Evolutionary conservation across 1,140 invertebrate species (phyloP).

Genomic region (Drosophila ogumai): DNA sequence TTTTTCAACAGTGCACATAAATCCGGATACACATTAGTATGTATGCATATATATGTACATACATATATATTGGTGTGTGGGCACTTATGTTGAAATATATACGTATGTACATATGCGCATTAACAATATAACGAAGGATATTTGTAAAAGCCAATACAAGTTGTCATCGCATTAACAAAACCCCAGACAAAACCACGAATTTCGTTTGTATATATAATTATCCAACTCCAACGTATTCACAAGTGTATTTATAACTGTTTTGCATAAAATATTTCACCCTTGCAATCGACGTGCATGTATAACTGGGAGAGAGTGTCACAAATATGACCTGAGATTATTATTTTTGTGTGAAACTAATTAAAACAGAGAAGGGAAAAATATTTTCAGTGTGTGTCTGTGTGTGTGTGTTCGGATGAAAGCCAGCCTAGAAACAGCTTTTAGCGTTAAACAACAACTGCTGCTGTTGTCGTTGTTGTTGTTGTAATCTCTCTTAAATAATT

Average conservation of each 20-base stretch:
- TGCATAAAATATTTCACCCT: slow-evolving; percentile 9
- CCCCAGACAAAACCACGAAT: not conserved
- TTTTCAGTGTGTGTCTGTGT: not conserved
- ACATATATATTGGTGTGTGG: slow-evolving; percentile 9
- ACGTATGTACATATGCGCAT: slow-evolving; percentile 10
- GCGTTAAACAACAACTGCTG: slow-evolving; percentile 3
- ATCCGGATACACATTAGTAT: slow-evolving; percentile 33
- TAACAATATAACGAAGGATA: slow-evolving; percentile 8
- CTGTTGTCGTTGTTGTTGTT: not conserved
- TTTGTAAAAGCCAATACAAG: slow-evolving; percentile 1
- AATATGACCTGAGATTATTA: not conserved
- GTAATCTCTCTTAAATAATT: slow-evolving; percentile 1
- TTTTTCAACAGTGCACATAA: slow-evolving; percentile 20
- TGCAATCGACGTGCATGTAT: not conserved
- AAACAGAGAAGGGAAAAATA: not conserved
- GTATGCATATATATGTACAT: slow-evolving; percentile 23
- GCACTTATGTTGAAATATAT: slow-evolving; percentile 19
- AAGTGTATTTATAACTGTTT: slow-evolving; percentile 2
- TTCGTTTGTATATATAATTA: not conserved
- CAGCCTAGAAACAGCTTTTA: slow-evolving; percentile 10
- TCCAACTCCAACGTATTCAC: not conserved
- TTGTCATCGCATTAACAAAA: slow-evolving; percentile 2
- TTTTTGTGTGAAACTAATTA: not conserved
- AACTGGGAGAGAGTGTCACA: not conserved
- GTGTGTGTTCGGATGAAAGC: slow-evolving; percentile 2